Conservation (phyloP, 2,888 invertebrate genomes). For the Cryptocheilus praepositus region DNA sequence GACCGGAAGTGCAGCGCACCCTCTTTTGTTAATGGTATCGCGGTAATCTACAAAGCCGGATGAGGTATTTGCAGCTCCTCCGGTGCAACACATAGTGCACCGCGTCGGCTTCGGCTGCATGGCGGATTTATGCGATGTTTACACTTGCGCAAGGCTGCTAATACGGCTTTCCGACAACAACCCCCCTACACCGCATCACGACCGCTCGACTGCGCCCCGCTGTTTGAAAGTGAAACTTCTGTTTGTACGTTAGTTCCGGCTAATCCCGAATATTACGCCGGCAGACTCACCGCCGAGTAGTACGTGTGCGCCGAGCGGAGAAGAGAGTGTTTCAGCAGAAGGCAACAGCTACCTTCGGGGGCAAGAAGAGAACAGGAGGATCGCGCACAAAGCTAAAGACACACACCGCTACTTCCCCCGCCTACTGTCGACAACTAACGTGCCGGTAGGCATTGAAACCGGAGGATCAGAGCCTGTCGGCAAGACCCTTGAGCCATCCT, state of each 20-base stretch:
- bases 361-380: slow-evolving; percentile 2
- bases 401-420: not conserved
- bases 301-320: slow-evolving; percentile 8
- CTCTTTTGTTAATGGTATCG: slow-evolving; percentile 48
- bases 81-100: slow-evolving; percentile 26
- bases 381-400: not conserved
- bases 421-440: not conserved
- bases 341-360: slow-evolving; percentile 4
- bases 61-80: slow-evolving; percentile 57
- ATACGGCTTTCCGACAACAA: slow-evolving; percentile 71
- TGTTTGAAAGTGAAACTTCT: slow-evolving; percentile 72
- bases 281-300: slow-evolving; percentile 23
- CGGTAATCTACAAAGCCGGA: slow-evolving; percentile 55
- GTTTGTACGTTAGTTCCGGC: slow-evolving; percentile 69
- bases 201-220: slow-evolving; percentile 58
- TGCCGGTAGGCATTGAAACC: not conserved
- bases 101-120: slow-evolving; percentile 42
- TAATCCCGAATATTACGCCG: slow-evolving; percentile 70
- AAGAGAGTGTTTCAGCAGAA: slow-evolving; percentile 19
- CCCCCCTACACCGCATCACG: slow-evolving; percentile 44
- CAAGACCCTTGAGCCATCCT: no score
- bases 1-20: slow-evolving; percentile 1
- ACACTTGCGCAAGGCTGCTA: slow-evolving; percentile 68
- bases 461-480: not conserved
- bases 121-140: slow-evolving; percentile 70